These are phyloP conservation scores for Hofmannophila pseudospretella DNA, from an alignment of 2,888 invertebrate species.

Conservation along the genomic window DNA sequence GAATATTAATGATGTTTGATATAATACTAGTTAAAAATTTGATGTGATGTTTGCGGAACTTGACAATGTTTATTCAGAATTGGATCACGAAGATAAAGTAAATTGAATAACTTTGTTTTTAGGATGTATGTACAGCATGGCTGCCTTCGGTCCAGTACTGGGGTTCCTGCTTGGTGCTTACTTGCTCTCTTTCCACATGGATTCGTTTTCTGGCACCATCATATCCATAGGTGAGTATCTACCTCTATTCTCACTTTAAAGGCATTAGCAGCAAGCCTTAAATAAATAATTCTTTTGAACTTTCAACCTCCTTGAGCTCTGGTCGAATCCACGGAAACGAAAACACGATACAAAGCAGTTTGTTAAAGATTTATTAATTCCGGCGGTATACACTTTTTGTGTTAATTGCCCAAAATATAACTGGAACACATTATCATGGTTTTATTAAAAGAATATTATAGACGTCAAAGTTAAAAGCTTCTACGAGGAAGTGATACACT, in stretches of 20 bases:
- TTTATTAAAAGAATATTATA: no score
- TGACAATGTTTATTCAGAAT: no score
- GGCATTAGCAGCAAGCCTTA: no score
- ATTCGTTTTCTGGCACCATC: constrained; percentile 85
- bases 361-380: constrained; percentile 3
- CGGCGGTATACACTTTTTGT: background rate
- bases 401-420: no score
- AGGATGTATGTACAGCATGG: constrained; percentile 98
- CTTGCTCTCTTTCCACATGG: constrained; percentile 94
- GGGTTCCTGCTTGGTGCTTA: constrained; percentile 96
- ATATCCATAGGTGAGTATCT: constrained; percentile 86
- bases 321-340: constrained; percentile 1
- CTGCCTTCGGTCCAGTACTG: constrained; percentile 96
- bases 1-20: constrained; percentile 3
- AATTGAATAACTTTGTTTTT: background rate
- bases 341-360: constrained; percentile 1
- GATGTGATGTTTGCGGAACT: no score
- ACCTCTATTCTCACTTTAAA: background rate
- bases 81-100: no score
- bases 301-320: no score
- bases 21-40: no score
- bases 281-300: no score
- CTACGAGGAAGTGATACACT: no score
- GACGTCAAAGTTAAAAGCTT: no score
- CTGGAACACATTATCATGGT: no score